Evolutionary conservation across 2,113 vertebrate species (phyloP).

Genomic region (Plecotus auritus): DNA sequence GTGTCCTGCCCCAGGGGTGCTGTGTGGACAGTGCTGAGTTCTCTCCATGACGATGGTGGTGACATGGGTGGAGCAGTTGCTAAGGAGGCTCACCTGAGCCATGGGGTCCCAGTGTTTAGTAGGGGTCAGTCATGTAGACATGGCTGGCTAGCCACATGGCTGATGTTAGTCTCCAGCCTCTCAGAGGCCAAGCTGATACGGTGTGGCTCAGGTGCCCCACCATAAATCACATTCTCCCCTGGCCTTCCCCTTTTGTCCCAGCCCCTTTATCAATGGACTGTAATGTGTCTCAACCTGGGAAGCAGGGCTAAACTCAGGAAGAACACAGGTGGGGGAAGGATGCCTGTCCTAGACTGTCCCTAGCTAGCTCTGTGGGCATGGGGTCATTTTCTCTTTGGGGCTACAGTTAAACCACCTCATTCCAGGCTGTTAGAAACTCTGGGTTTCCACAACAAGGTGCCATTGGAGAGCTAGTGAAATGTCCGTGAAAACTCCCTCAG

Average conservation of each 20-base stretch:
- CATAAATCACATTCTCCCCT: background rate
- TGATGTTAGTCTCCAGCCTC: background rate
- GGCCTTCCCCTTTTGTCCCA: background rate
- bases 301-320: background rate
- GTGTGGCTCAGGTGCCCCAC: background rate
- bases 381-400: background rate
- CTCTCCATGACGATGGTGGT: background rate
- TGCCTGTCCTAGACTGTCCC: background rate
- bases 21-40: background rate
- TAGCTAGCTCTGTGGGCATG: background rate
- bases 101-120: background rate
- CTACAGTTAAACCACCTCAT: background rate
- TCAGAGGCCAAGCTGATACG: background rate
- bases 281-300: background rate
- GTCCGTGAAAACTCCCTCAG: rapidly evolving
- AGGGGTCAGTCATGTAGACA: background rate
- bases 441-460: rapidly evolving
- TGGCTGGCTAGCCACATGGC: background rate
- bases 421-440: no score
- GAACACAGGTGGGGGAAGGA: rapidly evolving
- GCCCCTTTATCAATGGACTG: no score
- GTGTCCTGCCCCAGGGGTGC: background rate
- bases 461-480: background rate
- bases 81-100: background rate
- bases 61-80: background rate